Conservation (phyloP, 2,797 vertebrate species). For the Manis crassicaudata region DNA sequence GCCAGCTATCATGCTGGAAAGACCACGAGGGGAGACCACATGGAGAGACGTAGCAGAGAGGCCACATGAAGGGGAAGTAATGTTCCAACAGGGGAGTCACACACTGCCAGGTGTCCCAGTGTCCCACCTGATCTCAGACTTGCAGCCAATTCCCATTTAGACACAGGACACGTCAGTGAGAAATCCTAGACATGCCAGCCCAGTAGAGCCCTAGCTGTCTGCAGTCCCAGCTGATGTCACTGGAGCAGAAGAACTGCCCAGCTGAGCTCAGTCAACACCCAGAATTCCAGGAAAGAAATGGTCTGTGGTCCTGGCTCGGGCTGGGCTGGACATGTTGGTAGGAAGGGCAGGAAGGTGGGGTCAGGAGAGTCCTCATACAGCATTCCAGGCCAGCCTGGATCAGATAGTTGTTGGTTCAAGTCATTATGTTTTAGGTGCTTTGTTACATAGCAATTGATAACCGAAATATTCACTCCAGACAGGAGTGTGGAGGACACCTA, state of each 20-base stretch:
- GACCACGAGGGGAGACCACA: neutral
- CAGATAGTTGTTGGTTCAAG: neutral
- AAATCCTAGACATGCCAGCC: neutral
- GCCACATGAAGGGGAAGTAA: neutral
- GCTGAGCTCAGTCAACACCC: neutral
- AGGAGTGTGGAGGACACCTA: neutral
- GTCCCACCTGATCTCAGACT: neutral
- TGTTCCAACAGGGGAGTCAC: neutral
- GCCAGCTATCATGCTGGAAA: neutral
- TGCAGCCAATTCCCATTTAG: neutral
- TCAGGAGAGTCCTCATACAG: too few species aligned
- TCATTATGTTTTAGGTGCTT: neutral
- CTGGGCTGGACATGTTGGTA: too few species aligned
- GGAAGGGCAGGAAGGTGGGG: too few species aligned
- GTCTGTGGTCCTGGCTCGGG: too few species aligned
- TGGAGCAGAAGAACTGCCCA: neutral
- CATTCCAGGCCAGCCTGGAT: too few species aligned
- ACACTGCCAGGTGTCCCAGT: too few species aligned
- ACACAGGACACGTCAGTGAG: neutral
- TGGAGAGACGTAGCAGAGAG: neutral
- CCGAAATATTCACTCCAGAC: neutral
- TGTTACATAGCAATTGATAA: neutral
- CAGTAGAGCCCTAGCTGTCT: neutral
- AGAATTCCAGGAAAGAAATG: neutral
- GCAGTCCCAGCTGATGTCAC: neutral